These are phyloP conservation scores for Erynnis tages DNA, from an alignment of 2,888 invertebrate species.

Conservation along the genomic window DNA sequence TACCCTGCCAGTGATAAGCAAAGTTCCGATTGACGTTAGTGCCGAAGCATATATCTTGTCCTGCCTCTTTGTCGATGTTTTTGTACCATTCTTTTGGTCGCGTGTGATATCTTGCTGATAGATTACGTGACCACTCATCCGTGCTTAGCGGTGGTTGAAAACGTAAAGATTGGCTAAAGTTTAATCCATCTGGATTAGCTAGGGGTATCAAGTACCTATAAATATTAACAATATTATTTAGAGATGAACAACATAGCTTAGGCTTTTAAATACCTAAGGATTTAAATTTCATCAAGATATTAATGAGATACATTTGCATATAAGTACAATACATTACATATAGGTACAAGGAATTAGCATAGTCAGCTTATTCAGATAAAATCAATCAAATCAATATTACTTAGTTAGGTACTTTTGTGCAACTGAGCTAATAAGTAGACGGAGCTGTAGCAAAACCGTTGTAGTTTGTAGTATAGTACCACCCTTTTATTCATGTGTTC, in stretches of 20 bases:
- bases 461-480: too few species aligned
- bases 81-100: slow-evolving; percentile 65
- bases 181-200: slow-evolving; percentile 66
- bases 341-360: too few species aligned
- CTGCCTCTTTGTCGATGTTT: slow-evolving; percentile 54
- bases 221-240: slow-evolving; percentile 16
- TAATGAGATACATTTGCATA: too few species aligned
- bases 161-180: slow-evolving; percentile 55
- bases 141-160: slow-evolving; percentile 43
- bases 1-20: slow-evolving; percentile 76
- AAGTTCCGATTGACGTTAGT: slow-evolving; percentile 73
- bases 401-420: too few species aligned
- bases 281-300: background rate
- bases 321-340: too few species aligned
- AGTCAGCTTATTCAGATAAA: too few species aligned
- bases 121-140: slow-evolving; percentile 54
- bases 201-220: slow-evolving; percentile 68
- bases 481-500: too few species aligned
- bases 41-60: slow-evolving; percentile 54
- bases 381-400: too few species aligned
- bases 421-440: too few species aligned
- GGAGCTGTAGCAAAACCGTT: too few species aligned
- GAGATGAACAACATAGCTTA: slow-evolving; percentile 9
- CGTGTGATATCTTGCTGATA: slow-evolving; percentile 43
- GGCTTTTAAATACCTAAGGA: background rate